These are phyloP conservation scores for Sitta carolinensis DNA, from an alignment of 2,797 vertebrate genomes.

Conservation along the genomic window DNA sequence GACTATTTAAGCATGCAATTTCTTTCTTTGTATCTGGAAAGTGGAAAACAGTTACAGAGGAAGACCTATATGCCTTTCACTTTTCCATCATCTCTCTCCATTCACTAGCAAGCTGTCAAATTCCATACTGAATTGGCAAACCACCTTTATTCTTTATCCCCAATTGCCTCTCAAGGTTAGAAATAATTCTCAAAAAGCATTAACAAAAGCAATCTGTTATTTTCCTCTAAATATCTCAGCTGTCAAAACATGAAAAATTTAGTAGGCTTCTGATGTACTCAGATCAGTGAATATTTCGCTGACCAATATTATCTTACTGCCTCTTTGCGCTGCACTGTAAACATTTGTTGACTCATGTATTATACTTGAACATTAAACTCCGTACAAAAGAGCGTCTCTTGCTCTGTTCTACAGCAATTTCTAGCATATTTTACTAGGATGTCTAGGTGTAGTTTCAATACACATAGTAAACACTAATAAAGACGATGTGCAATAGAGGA, in stretches of 20 bases:
- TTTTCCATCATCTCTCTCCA: neutral
- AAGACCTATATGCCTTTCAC: neutral
- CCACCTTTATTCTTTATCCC: constrained; percentile 25
- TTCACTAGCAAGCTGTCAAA: constrained; percentile 30
- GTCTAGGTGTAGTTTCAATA: neutral
- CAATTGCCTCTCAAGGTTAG: constrained; percentile 17
- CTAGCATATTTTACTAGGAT: neutral
- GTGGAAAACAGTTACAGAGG: neutral
- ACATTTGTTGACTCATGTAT: neutral
- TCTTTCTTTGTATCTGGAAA: constrained; percentile 3
- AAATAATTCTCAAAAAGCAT: constrained; percentile 40
- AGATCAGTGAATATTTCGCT: constrained; percentile 17
- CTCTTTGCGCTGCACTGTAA: neutral
- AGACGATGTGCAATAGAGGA: neutral
- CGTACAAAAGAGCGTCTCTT: neutral
- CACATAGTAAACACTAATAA: neutral
- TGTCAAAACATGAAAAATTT: constrained; percentile 45
- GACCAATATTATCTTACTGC: constrained; percentile 15
- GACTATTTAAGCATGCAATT: neutral
- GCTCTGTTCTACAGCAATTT: neutral
- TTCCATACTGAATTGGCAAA: neutral
- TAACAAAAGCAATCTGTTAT: constrained; percentile 46
- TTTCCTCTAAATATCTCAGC: constrained; percentile 23
- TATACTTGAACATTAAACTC: neutral
- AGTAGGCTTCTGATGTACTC: neutral